phyloP scores from a whole-genome alignment of 2,888 invertebrate genomes.

The Eilema caniola region DNA sequence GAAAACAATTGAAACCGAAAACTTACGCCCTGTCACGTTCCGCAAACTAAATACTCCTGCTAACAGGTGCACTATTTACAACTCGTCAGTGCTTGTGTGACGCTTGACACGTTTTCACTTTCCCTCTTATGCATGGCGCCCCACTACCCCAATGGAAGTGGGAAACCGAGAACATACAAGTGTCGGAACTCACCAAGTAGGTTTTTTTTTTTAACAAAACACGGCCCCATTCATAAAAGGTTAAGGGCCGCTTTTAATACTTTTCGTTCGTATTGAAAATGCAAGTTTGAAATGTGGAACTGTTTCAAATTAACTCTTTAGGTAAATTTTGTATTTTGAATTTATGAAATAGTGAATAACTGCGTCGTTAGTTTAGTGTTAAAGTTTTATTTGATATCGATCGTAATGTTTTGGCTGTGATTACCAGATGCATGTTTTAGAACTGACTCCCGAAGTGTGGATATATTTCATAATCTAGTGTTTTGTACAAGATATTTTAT shows the following conservation, averaged over 20 bases:
- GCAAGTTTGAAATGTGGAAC: slow-evolving; percentile 25
- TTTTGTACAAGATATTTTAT: no score
- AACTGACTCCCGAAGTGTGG: no score
- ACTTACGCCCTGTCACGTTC: slow-evolving; percentile 28
- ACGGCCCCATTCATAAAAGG: slow-evolving; percentile 49
- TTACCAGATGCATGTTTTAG: no score
- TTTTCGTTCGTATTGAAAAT: slow-evolving; percentile 53
- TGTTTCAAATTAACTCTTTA: slow-evolving; percentile 8
- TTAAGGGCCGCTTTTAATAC: slow-evolving; percentile 54
- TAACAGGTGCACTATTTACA: slow-evolving; percentile 56
- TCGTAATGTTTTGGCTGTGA: no score
- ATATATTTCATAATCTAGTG: no score
- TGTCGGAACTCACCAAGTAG: slow-evolving; percentile 21
- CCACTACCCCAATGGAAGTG: slow-evolving; percentile 44
- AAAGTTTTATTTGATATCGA: no score
- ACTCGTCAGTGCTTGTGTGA: slow-evolving; percentile 39
- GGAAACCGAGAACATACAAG: slow-evolving; percentile 22
- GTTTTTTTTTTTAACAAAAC: slow-evolving; percentile 38
- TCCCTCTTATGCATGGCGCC: slow-evolving; percentile 27
- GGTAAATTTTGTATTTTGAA: neutral
- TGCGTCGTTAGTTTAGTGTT: no score
- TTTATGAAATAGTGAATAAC: neutral
- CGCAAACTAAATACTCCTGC: slow-evolving; percentile 44
- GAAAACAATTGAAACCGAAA: slow-evolving; percentile 13
- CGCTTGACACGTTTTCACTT: slow-evolving; percentile 80